Percentiles rank a stretch among this genome's conserved stretches.
phyloP scores from a whole-genome alignment of 2,113 vertebrate species.

The Murina feae region DNA sequence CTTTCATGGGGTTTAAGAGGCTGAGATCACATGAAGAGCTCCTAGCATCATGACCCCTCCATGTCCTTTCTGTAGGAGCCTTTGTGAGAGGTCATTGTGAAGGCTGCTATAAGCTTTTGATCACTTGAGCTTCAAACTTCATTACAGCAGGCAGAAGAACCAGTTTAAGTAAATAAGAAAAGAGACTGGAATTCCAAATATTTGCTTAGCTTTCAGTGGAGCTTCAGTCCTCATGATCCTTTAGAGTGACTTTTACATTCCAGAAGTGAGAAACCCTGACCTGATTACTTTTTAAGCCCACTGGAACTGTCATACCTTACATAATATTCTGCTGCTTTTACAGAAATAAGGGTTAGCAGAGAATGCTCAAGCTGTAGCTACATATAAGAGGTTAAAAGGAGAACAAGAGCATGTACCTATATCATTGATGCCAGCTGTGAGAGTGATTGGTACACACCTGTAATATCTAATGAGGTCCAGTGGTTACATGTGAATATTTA shows the following conservation, averaged over 20 bases:
- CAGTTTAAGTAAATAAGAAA: slow-evolving; percentile 5
- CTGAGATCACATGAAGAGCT: not conserved
- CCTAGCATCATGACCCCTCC: not conserved
- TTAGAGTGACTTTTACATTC: slow-evolving; percentile 47
- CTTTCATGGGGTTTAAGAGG: not conserved
- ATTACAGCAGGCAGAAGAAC: not conserved
- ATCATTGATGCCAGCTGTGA: too few species aligned
- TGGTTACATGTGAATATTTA: not conserved
- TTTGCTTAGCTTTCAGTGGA: slow-evolving; percentile 55
- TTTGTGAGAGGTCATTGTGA: not conserved
- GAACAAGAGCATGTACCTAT: not conserved
- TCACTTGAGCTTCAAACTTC: slow-evolving; percentile 21
- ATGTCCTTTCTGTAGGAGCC: not conserved
- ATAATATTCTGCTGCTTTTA: not conserved
- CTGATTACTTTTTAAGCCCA: slow-evolving; percentile 52
- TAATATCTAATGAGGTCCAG: not conserved
- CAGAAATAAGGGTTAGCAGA: not conserved
- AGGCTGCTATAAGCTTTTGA: slow-evolving; percentile 16
- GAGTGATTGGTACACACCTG: not conserved
- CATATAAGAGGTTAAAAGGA: not conserved
- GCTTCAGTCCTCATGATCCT: not conserved
- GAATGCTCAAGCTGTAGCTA: not conserved
- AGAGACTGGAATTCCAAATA: slow-evolving; percentile 52
- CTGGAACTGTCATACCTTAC: not conserved
- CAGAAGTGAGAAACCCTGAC: slow-evolving; percentile 49